Conservation (phyloP, 2,797 vertebrate species). For the Siniperca undulata region DNA sequence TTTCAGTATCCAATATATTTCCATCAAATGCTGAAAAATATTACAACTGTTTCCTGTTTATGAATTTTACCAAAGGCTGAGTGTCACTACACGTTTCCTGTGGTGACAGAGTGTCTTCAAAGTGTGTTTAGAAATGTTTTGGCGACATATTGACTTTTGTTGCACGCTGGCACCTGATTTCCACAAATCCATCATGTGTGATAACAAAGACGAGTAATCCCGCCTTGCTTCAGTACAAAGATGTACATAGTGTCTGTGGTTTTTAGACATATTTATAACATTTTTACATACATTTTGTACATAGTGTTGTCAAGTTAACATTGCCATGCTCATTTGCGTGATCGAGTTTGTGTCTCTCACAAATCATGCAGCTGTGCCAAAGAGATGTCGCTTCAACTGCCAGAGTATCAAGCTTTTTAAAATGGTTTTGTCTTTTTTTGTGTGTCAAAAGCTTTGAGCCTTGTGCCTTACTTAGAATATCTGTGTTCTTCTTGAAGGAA, state of each 20-base stretch:
- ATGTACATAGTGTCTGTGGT: constrained; percentile 87
- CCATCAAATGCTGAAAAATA: constrained; percentile 48
- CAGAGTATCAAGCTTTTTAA: constrained; percentile 61
- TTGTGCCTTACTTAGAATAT: constrained; percentile 72
- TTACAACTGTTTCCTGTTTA: constrained; percentile 22
- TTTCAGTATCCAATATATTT: constrained; percentile 29
- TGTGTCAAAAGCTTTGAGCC: constrained; percentile 55
- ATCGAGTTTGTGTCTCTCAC: constrained; percentile 74
- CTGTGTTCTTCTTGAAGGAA: constrained; percentile 67
- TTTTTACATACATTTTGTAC: constrained; percentile 86
- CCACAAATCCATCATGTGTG: constrained; percentile 52
- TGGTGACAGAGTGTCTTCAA: constrained; percentile 10
- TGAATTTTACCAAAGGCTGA: constrained; percentile 23
- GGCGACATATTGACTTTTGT: constrained; percentile 65
- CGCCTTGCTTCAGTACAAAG: constrained; percentile 74
- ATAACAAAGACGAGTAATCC: constrained; percentile 60
- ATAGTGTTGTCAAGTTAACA: constrained; percentile 85
- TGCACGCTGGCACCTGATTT: constrained; percentile 37
- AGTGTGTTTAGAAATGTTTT: constrained; percentile 50
- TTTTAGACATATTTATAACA: constrained; percentile 89
- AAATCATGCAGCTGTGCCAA: constrained; percentile 83
- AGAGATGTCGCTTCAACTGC: constrained; percentile 76
- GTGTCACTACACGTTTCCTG: constrained; percentile 8
- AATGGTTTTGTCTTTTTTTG: constrained; percentile 19
- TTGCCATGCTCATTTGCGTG: constrained; percentile 74